phyloP scores from a whole-genome alignment of 2,888 invertebrate genomes.

The Uropetala carovei region DNA sequence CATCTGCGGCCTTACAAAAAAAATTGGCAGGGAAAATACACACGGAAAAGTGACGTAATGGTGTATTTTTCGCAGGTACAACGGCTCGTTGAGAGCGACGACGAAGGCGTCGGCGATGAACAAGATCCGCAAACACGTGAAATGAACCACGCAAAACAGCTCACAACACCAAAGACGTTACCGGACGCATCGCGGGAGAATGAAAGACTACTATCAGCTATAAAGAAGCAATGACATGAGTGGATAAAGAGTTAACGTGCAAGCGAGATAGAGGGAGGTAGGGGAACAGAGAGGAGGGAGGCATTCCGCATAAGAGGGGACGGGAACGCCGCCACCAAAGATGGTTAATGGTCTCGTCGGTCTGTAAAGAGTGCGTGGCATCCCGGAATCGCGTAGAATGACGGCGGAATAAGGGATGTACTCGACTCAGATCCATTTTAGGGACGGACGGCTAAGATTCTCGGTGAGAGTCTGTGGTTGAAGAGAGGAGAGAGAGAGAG shows the following conservation, averaged over 20 bases:
- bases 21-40: background rate
- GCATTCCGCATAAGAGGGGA: background rate
- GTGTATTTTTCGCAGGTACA: background rate
- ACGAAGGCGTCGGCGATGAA: background rate
- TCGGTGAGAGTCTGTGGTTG: background rate
- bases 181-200: background rate
- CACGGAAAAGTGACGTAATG: background rate
- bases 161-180: background rate
- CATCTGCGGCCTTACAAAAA: background rate
- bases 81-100: background rate
- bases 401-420: conserved; percentile 22
- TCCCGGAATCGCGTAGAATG: conserved; percentile 13
- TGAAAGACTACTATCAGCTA: background rate
- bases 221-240: conserved; percentile 13
- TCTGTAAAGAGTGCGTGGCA: background rate
- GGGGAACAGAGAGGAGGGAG: background rate
- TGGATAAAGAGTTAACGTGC: conserved; percentile 25
- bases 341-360: conserved; percentile 3
- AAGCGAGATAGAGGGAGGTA: background rate
- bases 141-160: background rate
- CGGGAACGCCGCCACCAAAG: background rate
- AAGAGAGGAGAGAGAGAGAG: background rate
- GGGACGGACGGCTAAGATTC: background rate
- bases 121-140: background rate
- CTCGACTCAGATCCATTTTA: conserved; percentile 5